Conservation (phyloP, 2,113 vertebrate species). For the Rhinolophus ferrumequinum region DNA sequence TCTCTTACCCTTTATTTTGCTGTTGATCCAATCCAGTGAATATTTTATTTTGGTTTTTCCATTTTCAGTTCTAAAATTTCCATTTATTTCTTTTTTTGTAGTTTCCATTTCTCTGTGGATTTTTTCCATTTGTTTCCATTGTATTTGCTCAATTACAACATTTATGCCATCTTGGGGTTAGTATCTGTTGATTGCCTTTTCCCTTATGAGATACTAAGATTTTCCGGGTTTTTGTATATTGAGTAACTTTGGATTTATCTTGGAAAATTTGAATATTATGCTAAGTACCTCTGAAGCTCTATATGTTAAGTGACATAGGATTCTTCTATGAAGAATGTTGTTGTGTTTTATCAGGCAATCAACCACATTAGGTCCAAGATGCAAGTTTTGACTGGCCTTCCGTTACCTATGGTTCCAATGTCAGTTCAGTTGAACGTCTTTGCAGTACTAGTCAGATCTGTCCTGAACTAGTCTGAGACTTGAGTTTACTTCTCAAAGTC, state of each 20-base stretch:
- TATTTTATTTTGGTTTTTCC: background rate
- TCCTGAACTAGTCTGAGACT: background rate
- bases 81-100: background rate
- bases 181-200: background rate
- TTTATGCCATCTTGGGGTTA: background rate
- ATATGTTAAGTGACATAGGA: background rate
- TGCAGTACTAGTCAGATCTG: background rate
- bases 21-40: background rate
- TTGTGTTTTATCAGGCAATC: background rate
- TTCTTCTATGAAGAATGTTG: background rate
- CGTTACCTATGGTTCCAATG: background rate
- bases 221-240: background rate
- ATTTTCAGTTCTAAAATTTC: constrained; percentile 19
- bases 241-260: background rate
- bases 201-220: background rate
- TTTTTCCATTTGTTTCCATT: constrained; percentile 8
- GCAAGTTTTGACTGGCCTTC: background rate
- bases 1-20: background rate
- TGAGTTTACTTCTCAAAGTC: background rate
- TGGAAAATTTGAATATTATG: background rate
- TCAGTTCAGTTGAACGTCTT: background rate
- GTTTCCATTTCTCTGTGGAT: background rate
- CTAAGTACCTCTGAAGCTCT: background rate
- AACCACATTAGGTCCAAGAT: background rate
- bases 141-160: background rate